A percentile compares a stretch with the other conserved stretches of the same genome.
These are phyloP conservation scores for Brachyhypopomus occidentalis DNA, from an alignment of 2,113 vertebrate species.

Conservation along the genomic window DNA sequence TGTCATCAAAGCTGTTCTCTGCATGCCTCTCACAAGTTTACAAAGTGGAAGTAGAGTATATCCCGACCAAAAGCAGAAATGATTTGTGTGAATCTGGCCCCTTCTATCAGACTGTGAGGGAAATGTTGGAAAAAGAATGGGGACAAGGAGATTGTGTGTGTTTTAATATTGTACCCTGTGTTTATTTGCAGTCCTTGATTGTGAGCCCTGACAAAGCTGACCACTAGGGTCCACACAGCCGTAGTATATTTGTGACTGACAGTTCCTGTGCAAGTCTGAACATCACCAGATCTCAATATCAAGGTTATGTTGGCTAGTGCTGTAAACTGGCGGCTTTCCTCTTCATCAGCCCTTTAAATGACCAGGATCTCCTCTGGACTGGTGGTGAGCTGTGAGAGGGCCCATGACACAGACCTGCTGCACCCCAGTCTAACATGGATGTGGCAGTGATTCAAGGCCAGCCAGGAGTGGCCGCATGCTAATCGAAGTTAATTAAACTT, in stretches of 20 bases:
- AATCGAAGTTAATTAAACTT: constrained; percentile 77
- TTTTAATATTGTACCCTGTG: background rate
- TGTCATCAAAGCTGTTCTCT: constrained; percentile 53
- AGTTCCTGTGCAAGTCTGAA: constrained; percentile 10
- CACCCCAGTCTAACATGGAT: constrained; percentile 39
- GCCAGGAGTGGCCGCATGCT: constrained; percentile 67
- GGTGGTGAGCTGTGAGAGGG: constrained; percentile 49
- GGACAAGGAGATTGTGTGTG: no score
- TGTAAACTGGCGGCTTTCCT: constrained; percentile 43
- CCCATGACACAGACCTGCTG: constrained; percentile 42
- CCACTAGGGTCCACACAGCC: background rate
- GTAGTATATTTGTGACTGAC: constrained; percentile 29
- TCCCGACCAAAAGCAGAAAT: background rate
- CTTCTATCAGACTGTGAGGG: no score
- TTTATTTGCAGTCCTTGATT: background rate
- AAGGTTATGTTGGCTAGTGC: constrained; percentile 42
- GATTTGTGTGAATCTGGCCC: no score
- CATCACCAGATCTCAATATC: constrained; percentile 44
- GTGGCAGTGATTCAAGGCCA: constrained; percentile 67
- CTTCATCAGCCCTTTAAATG: constrained; percentile 52
- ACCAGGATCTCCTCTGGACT: constrained; percentile 43
- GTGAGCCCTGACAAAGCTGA: background rate
- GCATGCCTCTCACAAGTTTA: constrained; percentile 67
- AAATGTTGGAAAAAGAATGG: no score
- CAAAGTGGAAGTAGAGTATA: constrained; percentile 54